phyloP scores from a whole-genome alignment of 2,113 vertebrate genomes.

The Protobothrops flavoviridis region DNA sequence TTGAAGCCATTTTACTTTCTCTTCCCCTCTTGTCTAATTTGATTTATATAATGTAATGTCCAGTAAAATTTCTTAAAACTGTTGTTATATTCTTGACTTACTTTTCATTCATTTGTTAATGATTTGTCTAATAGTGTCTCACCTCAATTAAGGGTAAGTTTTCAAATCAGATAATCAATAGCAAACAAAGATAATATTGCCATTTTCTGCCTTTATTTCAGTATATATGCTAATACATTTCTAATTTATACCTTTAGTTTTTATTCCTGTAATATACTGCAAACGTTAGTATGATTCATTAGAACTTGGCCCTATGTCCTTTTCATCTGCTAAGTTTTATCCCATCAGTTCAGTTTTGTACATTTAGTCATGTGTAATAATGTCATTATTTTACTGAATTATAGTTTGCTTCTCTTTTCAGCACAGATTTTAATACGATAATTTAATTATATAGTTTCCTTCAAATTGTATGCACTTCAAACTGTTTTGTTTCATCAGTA shows the following conservation, averaged over 20 bases:
- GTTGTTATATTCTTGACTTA: not conserved
- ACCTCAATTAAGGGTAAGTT: not conserved
- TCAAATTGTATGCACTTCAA: not conserved
- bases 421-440: not conserved
- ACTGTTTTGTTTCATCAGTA: not conserved
- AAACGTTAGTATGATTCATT: not conserved
- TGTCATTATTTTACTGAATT: not conserved
- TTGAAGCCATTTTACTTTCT: too few relatives aligned
- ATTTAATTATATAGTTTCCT: not conserved
- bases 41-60: too few relatives aligned
- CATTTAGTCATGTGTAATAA: slow-evolving; percentile 1
- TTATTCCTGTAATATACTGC: not conserved
- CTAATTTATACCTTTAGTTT: not conserved
- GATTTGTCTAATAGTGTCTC: not conserved
- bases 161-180: not conserved
- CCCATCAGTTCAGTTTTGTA: not conserved
- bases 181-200: not conserved
- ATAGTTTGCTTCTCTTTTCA: slow-evolving; percentile 6
- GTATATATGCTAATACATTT: not conserved
- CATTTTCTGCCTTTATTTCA: not conserved
- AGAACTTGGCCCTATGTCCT: not conserved
- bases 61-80: too few relatives aligned
- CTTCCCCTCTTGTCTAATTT: too few relatives aligned
- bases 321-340: not conserved
- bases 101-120: not conserved